These are phyloP conservation scores for Nasonia longicornis DNA, from an alignment of 1,140 invertebrate species.

Conservation along the genomic window DNA sequence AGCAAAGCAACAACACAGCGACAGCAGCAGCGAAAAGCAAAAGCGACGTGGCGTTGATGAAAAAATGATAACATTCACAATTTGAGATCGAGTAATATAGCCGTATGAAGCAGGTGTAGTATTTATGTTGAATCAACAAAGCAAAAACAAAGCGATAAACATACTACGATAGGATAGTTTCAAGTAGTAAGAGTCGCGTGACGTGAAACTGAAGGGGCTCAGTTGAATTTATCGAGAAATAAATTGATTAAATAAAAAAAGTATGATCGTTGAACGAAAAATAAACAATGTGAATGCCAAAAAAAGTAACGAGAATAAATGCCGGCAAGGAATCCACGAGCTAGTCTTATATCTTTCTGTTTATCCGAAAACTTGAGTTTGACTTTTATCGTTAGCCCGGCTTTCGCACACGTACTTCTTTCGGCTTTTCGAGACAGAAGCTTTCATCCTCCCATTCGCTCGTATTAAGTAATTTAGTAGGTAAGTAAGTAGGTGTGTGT, in stretches of 20 bases:
- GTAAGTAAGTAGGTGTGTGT: conserved; percentile 52
- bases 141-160: conserved; percentile 3
- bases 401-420: not conserved
- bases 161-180: conserved; percentile 14
- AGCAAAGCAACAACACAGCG: conserved; percentile 4
- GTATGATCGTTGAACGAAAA: conserved; percentile 7
- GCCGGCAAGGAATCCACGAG: not conserved
- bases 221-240: not conserved
- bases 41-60: conserved; percentile 30
- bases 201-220: conserved; percentile 27
- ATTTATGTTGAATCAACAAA: conserved; percentile 42
- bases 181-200: conserved; percentile 36
- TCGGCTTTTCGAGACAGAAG: not conserved
- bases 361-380: not conserved
- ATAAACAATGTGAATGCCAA: conserved; percentile 8
- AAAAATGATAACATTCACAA: conserved; percentile 47
- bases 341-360: not conserved
- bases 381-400: not conserved
- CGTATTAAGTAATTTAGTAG: conserved; percentile 57
- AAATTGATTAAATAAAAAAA: not conserved
- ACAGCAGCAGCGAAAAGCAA: conserved; percentile 23
- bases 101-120: conserved; percentile 51
- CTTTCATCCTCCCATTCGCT: conserved; percentile 2
- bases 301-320: conserved; percentile 20
- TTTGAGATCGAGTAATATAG: conserved; percentile 64